Base-by-base conservation (phyloP, 2,888 invertebrate genomes). In the Nematopogon swammerdamellus region DNA sequence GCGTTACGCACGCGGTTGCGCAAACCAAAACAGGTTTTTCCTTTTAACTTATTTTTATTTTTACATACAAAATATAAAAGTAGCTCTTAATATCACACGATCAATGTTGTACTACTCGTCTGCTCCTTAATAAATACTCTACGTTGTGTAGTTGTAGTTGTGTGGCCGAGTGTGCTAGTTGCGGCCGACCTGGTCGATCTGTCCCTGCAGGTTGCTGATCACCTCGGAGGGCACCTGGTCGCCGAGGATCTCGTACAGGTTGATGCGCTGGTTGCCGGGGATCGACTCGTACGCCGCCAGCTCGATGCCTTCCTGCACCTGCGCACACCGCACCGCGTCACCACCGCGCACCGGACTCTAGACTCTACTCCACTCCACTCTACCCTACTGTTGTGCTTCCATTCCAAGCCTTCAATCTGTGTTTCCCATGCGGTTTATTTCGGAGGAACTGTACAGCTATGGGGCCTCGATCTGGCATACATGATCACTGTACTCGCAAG, bases 141-240 rank as follows among this genome's bases (percentile, higher is more conserved):
- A 36, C 14, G 36, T 8, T 3, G 36, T 14, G 11, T 4, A 3
- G 36, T 4, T 4, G 14, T 36, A 14, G 11, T 14, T 4, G 36
- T 3, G 36, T 14, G 36, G 36, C 3, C 11, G 36, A 14, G 36
- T 4, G 36, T 14, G 36, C n/a, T 75, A 85, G 63, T 85, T 83
- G 58, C 81, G 83, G 58, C 92, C 92, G 60, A 93, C 87, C 72
- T 89, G 87, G 69, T 93, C 92, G 60, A 93, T 88, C 73, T 92
- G 92, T 49, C 85, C 76, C 67, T 93, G 92, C 53, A 93, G 83
- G 73, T 93, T 93, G 81, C 88, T 91, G 67, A 93, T 90, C 42
- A 93, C 93, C 75, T 93, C 93, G 45, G 87, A 85, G 8, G 93
- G 93, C 53, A 93, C 88, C 68, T 91, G 90, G 65, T 90, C 91